Percentiles rank a stretch among this genome's conserved stretches.
Conservation (phyloP, 2,113 vertebrate species). For the Anseranas semipalmata region DNA sequence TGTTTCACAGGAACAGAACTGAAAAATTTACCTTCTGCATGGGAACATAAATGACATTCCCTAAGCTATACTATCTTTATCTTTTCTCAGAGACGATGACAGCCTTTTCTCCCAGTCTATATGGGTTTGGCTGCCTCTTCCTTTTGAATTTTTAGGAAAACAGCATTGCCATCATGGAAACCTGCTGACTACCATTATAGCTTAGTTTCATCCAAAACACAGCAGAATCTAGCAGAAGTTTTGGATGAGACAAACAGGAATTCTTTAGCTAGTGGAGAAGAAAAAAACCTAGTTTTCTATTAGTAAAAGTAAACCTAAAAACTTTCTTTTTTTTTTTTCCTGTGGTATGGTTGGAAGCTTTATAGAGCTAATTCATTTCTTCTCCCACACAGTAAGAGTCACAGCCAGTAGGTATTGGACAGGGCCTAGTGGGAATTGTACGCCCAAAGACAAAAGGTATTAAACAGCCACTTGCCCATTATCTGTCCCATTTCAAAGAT, state of each 20-base stretch:
- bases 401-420: background rate
- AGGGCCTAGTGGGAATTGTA: background rate
- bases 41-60: background rate
- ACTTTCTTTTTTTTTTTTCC: no score
- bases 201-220: background rate
- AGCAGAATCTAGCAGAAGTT: background rate
- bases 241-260: background rate
- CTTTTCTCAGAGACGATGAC: background rate
- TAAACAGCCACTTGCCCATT: background rate
- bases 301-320: no score
- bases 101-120: background rate
- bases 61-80: background rate
- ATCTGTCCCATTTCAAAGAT: background rate
- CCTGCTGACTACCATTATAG: background rate
- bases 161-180: background rate
- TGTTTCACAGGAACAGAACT: background rate
- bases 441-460: background rate
- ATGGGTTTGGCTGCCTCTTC: background rate
- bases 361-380: no score
- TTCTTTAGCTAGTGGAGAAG: background rate
- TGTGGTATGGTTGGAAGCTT: background rate
- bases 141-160: background rate
- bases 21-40: background rate
- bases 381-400: background rate
- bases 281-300: no score